Evolutionary conservation across 2,888 invertebrate genomes (phyloP).

Genomic region (Achlya flavicornis): DNA sequence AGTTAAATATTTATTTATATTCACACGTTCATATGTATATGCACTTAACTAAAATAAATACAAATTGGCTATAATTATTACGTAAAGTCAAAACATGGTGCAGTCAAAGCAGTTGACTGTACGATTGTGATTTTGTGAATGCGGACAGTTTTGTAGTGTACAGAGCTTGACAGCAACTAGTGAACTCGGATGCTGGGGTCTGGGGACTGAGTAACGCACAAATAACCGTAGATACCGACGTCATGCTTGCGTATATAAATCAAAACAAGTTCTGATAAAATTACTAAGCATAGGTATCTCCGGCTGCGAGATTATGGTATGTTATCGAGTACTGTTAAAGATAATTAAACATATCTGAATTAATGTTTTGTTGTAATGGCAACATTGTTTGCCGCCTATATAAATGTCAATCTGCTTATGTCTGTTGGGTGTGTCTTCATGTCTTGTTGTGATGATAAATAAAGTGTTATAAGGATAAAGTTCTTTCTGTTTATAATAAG

Average conservation of each 20-base stretch:
- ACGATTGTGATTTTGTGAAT: conserved; percentile 5
- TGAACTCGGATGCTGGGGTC: conserved; percentile 41
- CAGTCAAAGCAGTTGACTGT: not conserved
- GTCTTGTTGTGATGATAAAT: too few relatives aligned
- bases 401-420: too few relatives aligned
- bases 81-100: conserved; percentile 3
- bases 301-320: not conserved
- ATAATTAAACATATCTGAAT: too few relatives aligned
- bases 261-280: conserved; percentile 61
- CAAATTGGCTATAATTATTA: not conserved
- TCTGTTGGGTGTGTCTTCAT: too few relatives aligned
- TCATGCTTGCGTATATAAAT: conserved; percentile 45
- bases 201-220: conserved; percentile 23
- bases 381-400: too few relatives aligned
- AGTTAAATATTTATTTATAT: conserved; percentile 7
- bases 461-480: too few relatives aligned
- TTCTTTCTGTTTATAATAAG: too few relatives aligned
- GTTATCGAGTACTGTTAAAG: too few relatives aligned
- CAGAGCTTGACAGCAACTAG: conserved; percentile 47
- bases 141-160: conserved; percentile 34
- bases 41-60: not conserved
- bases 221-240: conserved; percentile 36
- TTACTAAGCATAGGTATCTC: conserved; percentile 17
- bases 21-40: conserved; percentile 11
- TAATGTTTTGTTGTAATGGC: too few relatives aligned